Base-by-base conservation (phyloP, 2,113 vertebrate genomes). In the Calypte anna region DNA sequence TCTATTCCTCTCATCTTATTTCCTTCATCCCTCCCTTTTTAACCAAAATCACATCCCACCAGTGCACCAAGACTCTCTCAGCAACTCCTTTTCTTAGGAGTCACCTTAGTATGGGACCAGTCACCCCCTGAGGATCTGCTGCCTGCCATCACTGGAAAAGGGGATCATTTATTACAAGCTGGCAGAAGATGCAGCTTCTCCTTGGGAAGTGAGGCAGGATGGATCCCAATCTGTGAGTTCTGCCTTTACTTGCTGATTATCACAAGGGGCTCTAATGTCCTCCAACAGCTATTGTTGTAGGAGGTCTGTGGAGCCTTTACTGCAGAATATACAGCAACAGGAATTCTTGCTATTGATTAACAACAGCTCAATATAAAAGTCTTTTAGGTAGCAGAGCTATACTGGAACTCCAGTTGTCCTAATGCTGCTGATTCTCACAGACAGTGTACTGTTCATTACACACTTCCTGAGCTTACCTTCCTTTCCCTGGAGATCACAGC, bases 391-490 rank as follows among this genome's bases (percentile, higher is more conserved):
- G 54, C 40, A 78, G 50, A 88, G 21, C 30, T 92, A 86, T 87
- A 23, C 83, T 82, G 83, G 89, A 92, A 87, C 46, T 0, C 0
- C 57, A 10, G 77, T 46, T 73, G n/a, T 85, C 24, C 66, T 55
- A 5, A 27, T 81, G 73, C 62, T 95, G 92, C 83, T 78, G 86
- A 68, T 61, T 94, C 53, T 79, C 78, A 69, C 53, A 84, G 83
- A 67, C 50, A 89, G 61, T 93, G 40, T 44, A 23, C 54, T 3
- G 1, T 85, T 92, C 91, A 79, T 76, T 88, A 17, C 44, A 54
- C 43, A 31, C 46, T 91, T 93, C 90, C 85, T 68, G 66, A 91
- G 82, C 88, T 76, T 67, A 27, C 86, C 66, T 30, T 86, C 81
- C 69, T 75, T 91, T 77, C 84, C 75, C 84, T 61, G 66, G 74